A percentile compares a stretch with the other conserved stretches of the same genome.
Evolutionary conservation across 2,797 vertebrate species (phyloP).

Genomic region (Malurus leucopterus): DNA sequence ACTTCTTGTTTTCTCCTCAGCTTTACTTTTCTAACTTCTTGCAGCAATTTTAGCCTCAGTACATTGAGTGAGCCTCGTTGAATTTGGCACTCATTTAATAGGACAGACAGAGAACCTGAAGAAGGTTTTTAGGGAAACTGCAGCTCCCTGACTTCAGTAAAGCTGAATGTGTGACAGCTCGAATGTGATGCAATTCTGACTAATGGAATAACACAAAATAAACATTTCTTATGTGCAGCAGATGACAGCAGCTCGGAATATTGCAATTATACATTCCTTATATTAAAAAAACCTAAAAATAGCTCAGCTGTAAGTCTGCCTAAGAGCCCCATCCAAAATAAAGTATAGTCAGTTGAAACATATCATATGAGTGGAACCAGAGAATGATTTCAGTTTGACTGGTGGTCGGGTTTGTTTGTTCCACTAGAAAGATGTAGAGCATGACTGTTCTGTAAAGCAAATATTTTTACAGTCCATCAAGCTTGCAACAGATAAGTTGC

Average conservation of each 20-base stretch:
- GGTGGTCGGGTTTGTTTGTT: neutral
- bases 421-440: neutral
- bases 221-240: neutral
- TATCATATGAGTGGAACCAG: neutral
- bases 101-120: neutral
- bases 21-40: neutral
- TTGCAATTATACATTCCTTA: neutral
- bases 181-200: neutral
- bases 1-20: neutral
- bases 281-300: constrained; percentile 1
- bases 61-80: neutral
- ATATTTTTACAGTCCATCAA: neutral
- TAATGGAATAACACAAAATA: neutral
- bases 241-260: neutral
- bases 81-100: neutral
- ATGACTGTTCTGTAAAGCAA: neutral
- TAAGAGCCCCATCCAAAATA: neutral
- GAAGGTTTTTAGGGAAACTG: neutral
- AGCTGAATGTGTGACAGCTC: neutral
- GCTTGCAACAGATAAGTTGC: neutral
- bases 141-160: neutral
- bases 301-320: neutral
- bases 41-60: neutral
- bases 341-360: neutral
- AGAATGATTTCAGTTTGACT: neutral